Percentiles rank a stretch among this genome's conserved stretches.
These are phyloP conservation scores for Hippocampus barbouri DNA, from an alignment of 2,113 vertebrate species.

Conservation along the genomic window DNA sequence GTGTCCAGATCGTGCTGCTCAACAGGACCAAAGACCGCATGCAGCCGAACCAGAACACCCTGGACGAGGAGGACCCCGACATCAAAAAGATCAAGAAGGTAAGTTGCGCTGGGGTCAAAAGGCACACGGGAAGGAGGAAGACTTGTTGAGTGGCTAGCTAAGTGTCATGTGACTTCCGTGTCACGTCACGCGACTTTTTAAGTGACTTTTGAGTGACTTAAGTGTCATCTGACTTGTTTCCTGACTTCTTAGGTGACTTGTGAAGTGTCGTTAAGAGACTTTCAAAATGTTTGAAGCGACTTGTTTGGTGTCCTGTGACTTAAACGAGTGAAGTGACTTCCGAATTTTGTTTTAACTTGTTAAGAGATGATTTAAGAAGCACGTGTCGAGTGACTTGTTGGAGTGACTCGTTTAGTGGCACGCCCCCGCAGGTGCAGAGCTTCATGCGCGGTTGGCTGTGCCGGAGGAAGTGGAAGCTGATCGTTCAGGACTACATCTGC, in stretches of 20 bases:
- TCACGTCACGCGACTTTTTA: no score
- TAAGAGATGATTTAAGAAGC: no score
- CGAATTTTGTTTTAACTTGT: no score
- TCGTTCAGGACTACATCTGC: conserved; percentile 96
- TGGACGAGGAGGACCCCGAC: conserved; percentile 91
- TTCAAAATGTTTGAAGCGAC: no score
- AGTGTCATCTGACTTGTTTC: no score
- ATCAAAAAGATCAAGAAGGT: conserved; percentile 98
- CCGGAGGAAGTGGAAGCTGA: conserved; percentile 96
- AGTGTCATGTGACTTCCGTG: neutral
- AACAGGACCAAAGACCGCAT: conserved; percentile 91
- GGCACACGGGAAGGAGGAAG: no score
- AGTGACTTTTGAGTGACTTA: no score
- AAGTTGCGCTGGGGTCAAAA: neutral
- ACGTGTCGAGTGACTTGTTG: neutral
- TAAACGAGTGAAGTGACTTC: no score
- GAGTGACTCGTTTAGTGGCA: neutral
- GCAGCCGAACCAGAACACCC: conserved; percentile 79
- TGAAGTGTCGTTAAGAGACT: no score
- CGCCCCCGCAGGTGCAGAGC: conserved; percentile 83
- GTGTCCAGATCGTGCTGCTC: conserved; percentile 78
- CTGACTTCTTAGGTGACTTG: no score
- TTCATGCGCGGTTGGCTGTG: conserved; percentile 98
- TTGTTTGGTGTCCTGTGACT: no score
- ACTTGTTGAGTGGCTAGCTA: neutral